A percentile compares a stretch with the other conserved stretches of the same genome.
Conservation (phyloP, 2,888 invertebrate genomes). For the Cephus nigrinus region DNA sequence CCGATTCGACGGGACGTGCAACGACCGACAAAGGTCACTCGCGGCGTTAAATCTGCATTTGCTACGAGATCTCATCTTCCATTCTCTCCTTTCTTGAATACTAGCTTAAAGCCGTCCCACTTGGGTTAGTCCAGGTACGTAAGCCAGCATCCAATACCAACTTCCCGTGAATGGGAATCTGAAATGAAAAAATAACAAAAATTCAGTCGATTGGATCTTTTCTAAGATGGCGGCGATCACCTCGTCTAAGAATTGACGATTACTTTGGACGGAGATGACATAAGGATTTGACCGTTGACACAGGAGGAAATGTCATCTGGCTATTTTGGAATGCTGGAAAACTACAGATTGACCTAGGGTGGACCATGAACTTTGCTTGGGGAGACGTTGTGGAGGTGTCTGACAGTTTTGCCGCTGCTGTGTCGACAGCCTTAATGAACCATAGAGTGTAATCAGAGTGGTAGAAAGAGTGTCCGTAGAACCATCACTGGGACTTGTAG, state of each 20-base stretch:
- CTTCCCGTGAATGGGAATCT: not conserved
- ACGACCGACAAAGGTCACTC: slow-evolving; percentile 60
- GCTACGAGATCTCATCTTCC: slow-evolving; percentile 17
- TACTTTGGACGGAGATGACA: not conserved
- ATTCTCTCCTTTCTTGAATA: slow-evolving; percentile 18
- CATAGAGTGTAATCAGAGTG: not conserved
- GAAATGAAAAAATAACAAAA: slow-evolving; percentile 3
- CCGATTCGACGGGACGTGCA: slow-evolving; percentile 48
- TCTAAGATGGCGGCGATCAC: not conserved
- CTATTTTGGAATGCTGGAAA: not conserved
- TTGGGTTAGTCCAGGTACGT: not conserved
- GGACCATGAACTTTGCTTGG: not conserved
- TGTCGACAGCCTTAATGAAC: not conserved
- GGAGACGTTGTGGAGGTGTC: not conserved
- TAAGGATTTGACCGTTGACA: not conserved
- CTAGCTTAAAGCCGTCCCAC: not conserved
- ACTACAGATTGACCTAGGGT: not conserved
- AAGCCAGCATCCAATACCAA: not conserved
- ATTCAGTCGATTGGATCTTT: not conserved
- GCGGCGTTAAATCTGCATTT: slow-evolving; percentile 52
- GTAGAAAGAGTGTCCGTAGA: not conserved
- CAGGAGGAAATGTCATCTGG: not conserved
- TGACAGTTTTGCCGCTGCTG: not conserved
- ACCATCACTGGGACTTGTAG: not conserved
- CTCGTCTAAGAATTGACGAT: not conserved